These are phyloP conservation scores for Neoascia interrupta DNA, from an alignment of 2,888 invertebrate genomes.

Conservation along the genomic window DNA sequence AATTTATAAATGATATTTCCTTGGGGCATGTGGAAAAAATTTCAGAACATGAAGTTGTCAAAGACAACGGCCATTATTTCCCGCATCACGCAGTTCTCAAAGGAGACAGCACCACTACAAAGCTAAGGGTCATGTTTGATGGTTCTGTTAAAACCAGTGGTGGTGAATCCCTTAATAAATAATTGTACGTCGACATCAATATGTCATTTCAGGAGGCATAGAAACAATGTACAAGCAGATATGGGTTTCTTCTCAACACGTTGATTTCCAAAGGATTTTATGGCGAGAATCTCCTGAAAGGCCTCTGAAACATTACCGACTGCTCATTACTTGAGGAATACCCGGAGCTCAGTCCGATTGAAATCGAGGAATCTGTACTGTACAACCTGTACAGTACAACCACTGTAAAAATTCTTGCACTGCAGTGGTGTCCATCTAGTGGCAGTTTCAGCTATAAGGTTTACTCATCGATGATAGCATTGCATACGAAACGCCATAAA, in stretches of 20 bases:
- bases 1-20: constrained; percentile 14
- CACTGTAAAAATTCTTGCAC: constrained; percentile 13
- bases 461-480: no score
- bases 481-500: not conserved
- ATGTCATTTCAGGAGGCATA: constrained; percentile 42
- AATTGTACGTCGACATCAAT: constrained; percentile 20
- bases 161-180: not conserved
- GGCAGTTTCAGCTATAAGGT: no score
- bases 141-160: constrained; percentile 13
- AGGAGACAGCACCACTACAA: constrained; percentile 35
- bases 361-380: not conserved
- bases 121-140: constrained; percentile 52
- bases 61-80: constrained; percentile 20
- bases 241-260: constrained; percentile 29
- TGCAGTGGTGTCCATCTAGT: not conserved
- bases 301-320: not conserved
- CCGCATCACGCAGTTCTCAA: constrained; percentile 53
- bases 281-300: constrained; percentile 19
- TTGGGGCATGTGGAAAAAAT: constrained; percentile 41
- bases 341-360: not conserved
- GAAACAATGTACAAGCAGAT: constrained; percentile 60
- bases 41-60: constrained; percentile 2
- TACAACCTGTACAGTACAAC: no score
- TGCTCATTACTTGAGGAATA: not conserved
- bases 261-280: constrained; percentile 43